These are phyloP conservation scores for Bolborhynchus lineola DNA, from an alignment of 2,113 vertebrate genomes.

Conservation along the genomic window DNA sequence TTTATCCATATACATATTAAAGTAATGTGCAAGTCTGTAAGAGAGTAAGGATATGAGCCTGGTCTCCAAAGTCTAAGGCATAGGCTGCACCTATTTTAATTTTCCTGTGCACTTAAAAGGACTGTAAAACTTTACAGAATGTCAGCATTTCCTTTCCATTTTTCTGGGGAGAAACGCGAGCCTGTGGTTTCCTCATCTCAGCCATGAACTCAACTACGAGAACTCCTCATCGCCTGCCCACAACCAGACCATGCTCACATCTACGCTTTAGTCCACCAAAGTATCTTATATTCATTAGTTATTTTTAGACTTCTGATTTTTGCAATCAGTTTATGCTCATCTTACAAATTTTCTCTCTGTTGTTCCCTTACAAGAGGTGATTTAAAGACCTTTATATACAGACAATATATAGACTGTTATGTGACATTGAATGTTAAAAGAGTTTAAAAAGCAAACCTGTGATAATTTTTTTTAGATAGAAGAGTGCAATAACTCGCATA, in stretches of 20 bases:
- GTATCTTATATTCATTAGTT: background rate
- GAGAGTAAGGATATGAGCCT: background rate
- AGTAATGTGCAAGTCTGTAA: background rate
- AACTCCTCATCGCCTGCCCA: background rate
- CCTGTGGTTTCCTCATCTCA: background rate
- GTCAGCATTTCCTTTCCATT: background rate
- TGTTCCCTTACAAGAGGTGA: background rate
- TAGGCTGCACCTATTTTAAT: background rate
- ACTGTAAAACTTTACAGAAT: background rate
- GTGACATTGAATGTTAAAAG: background rate
- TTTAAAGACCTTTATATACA: background rate
- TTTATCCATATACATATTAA: background rate
- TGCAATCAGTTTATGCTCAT: background rate
- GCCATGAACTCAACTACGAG: background rate
- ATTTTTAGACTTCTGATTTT: background rate
- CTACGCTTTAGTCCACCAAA: background rate
- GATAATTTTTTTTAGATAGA: conserved; percentile 34
- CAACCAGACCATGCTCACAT: background rate
- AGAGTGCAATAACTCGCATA: conserved; percentile 68
- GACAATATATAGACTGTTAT: background rate
- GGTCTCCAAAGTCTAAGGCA: background rate
- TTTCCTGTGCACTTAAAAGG: background rate
- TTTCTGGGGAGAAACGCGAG: background rate
- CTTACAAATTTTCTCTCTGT: background rate
- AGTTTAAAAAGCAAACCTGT: conserved; percentile 55